These are phyloP conservation scores for Oncorhynchus masou DNA, from an alignment of 2,113 vertebrate genomes.

Conservation along the genomic window DNA sequence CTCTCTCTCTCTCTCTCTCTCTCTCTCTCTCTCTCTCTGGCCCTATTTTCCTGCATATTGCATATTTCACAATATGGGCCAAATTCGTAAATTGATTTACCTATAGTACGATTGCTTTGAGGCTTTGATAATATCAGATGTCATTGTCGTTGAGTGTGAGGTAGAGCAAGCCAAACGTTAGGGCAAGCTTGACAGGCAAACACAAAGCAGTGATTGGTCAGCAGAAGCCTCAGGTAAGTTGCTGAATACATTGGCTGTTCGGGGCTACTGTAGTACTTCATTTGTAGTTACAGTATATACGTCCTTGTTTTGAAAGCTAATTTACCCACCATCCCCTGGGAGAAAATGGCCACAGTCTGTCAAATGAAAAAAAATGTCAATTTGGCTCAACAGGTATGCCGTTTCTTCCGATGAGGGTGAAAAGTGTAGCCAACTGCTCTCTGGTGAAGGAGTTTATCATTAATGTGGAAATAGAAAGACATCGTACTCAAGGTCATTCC, in stretches of 20 bases:
- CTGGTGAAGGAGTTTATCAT: slow-evolving; percentile 12
- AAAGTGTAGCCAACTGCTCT: slow-evolving; percentile 25
- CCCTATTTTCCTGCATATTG: too few species aligned
- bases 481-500: background rate
- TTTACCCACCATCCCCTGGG: slow-evolving; percentile 8
- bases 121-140: slow-evolving; percentile 19
- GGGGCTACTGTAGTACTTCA: background rate
- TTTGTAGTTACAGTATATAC: background rate
- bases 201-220: slow-evolving; percentile 8
- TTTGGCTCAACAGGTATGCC: background rate
- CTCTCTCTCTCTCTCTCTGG: too few species aligned
- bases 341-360: background rate
- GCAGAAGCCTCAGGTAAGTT: slow-evolving; percentile 20
- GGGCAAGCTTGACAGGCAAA: background rate
- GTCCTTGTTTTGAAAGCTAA: slow-evolving; percentile 15
- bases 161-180: background rate
- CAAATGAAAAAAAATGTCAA: slow-evolving; percentile 21
- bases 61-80: too few species aligned
- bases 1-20: too few species aligned
- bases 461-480: slow-evolving; percentile 30
- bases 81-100: background rate
- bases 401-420: slow-evolving; percentile 10
- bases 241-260: background rate
- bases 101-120: slow-evolving; percentile 11
- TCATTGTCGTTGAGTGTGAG: background rate